Evolutionary conservation across 1,140 invertebrate species (phyloP), one percentile per base, ranked within the genome.

Genomic region (Tachypleus tridentatus): DNA sequence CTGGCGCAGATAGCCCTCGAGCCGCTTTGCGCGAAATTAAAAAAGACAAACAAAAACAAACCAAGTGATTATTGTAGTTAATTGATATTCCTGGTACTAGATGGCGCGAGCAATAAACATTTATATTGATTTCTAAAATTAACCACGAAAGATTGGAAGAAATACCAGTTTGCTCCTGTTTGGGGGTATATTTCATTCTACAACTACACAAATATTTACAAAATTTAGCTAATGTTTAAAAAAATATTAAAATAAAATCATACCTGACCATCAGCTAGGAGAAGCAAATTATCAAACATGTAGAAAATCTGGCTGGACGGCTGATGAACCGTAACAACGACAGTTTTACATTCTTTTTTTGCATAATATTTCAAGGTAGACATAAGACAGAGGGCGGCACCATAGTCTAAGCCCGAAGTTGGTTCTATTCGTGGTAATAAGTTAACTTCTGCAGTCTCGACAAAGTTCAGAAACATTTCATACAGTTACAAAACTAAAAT

Each of bases 261-360:
- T 69, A 80, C 79, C 72, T 87, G 82, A 54, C 89, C 88, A 67
- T 85, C 83, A 71, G 85, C 86, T 9, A 92, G 77, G 49, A 91
- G 76, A 11, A 91, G 76, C 59, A 91, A 77, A 74, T 86, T 87
- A 77, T 88, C 88, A 74, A 91, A 91, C 81, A 88, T 86, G 77
- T 89, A 86, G 76, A 92, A 93, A 76, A 92, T 90, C 76, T 90
- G 87, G 57, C 88, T 91, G 52, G 88, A 91, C 0, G 89, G 89
- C 74, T 93, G 89, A 76, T 93, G 89, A 8, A 92, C 85, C 47
- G 88, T 89, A 29, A 89, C 82, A 53, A 92, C 84, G 50, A 92
- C 83, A 3, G 87, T 88, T 76, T 91, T 92, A 60, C 86, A 83
- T 74, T 88, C 86, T 66, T 86, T 82, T 64, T 85, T 82, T 1